Base-by-base conservation (phyloP, 1,140 invertebrate genomes). In the Sarcophaga peregrina region DNA sequence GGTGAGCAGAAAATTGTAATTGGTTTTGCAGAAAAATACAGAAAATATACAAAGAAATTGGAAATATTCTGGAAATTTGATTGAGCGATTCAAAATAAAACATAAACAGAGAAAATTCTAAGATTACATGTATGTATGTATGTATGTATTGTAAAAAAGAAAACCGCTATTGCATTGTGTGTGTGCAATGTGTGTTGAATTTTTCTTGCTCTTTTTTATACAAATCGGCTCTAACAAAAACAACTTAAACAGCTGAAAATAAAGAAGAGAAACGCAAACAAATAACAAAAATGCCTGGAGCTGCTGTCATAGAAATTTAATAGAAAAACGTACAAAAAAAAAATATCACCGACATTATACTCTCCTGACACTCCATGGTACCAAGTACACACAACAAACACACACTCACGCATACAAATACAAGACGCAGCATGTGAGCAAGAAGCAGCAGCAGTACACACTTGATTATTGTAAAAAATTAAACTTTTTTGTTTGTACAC, bases 11-110 rank as follows among this genome's bases (percentile, higher is more conserved):
- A 52, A 78, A 75, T 7, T 46, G 48, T 47, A 76, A 50, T 68
- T 68, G 54, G 7, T 68, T 68, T 37, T 3, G 0, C 5, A 6
- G 17, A 20, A 68, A 68, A 68, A 68, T 7, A 68, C 1, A 0
- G 45, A 25, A 72, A 20, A 62, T 8, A 13, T 8, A 73, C 68
- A 73, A 73, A n/a, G 50, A 25, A 17, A 78, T 17, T 78, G 47
- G 75, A 50, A 78, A 78, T 52, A 25, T 78, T 68, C 62, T 68
- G 62, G 62, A 68, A 68, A 68, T 58, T 58, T 58, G 54, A 68
- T 58, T 58, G 54, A 68, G 62, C 15, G 8, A 20, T 2, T 1
- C 25, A 37, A 20, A 68, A 20, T 8, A 68, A 68, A 68, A 20
- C 62, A 68, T 68, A 68, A 62, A 68, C 62, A 68, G 62, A 68